These are phyloP conservation scores for Congeria kusceri DNA, from an alignment of 2,888 invertebrate species.

Conservation along the genomic window DNA sequence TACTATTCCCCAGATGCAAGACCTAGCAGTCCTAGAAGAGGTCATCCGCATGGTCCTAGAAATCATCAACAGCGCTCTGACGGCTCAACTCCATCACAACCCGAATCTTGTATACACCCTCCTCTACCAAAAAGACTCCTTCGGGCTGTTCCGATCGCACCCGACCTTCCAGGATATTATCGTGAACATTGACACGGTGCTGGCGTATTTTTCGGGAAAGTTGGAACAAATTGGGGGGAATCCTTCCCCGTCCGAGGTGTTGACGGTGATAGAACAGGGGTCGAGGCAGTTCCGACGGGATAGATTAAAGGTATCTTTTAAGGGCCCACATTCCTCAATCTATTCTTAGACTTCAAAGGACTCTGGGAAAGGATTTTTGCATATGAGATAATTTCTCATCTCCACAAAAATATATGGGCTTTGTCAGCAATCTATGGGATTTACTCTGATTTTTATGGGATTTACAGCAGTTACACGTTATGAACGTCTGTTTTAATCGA, in stretches of 20 bases:
- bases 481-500: too few relatives aligned
- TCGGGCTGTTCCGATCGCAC: slow-evolving; percentile 91
- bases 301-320: slow-evolving; percentile 96
- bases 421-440: too few relatives aligned
- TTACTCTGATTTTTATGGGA: too few relatives aligned
- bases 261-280: slow-evolving; percentile 95
- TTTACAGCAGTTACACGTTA: too few relatives aligned
- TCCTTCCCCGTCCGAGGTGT: slow-evolving; percentile 94
- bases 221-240: slow-evolving; percentile 88
- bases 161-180: slow-evolving; percentile 95
- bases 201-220: slow-evolving; percentile 90
- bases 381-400: too few relatives aligned
- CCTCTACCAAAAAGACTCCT: slow-evolving; percentile 94
- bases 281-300: slow-evolving; percentile 97
- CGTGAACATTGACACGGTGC: slow-evolving; percentile 97
- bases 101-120: slow-evolving; percentile 97
- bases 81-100: slow-evolving; percentile 94
- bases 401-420: too few relatives aligned
- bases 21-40: slow-evolving; percentile 95
- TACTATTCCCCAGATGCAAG: slow-evolving; percentile 89
- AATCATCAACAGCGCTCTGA: slow-evolving; percentile 97
- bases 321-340: too few relatives aligned
- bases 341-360: too few relatives aligned
- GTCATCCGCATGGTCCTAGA: slow-evolving; percentile 98
- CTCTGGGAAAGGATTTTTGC: too few relatives aligned